Evolutionary conservation across 2,888 invertebrate species (phyloP).

Genomic region (Dolomedes plantarius): DNA sequence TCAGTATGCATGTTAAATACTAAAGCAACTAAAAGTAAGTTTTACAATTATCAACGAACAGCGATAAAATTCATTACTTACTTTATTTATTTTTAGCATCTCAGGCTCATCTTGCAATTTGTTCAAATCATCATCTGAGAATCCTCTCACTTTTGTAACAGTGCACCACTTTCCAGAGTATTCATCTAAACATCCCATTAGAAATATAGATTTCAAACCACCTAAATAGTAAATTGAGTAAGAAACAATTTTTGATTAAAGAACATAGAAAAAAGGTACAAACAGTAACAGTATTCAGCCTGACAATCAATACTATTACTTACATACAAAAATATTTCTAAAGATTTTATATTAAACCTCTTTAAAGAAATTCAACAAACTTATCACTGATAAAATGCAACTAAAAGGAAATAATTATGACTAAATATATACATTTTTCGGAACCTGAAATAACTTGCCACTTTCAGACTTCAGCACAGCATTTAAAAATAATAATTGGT

Average conservation of each 20-base stretch:
- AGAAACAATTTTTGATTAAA: not conserved
- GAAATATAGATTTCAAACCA: constrained; percentile 93
- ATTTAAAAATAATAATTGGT: too few species aligned
- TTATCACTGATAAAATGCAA: too few species aligned
- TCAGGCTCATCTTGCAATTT: constrained; percentile 82
- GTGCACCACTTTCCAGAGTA: constrained; percentile 85
- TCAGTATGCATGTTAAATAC: not conserved
- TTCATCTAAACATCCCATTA: constrained; percentile 92
- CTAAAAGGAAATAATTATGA: too few species aligned
- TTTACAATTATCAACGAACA: not conserved
- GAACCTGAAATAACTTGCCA: too few species aligned
- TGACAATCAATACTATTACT: too few species aligned
- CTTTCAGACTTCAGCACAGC: too few species aligned
- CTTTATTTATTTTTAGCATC: constrained; percentile 88
- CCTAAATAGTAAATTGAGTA: constrained; percentile 80
- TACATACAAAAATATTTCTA: too few species aligned
- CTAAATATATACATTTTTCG: too few species aligned
- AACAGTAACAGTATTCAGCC: too few species aligned
- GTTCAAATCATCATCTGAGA: constrained; percentile 87
- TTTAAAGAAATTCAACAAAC: too few species aligned
- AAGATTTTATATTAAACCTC: too few species aligned
- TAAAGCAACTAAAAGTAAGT: not conserved
- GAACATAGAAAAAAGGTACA: too few species aligned
- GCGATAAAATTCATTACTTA: constrained; percentile 33
- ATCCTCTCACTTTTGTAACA: constrained; percentile 87